Percentiles rank a stretch among this genome's conserved stretches.
These are phyloP conservation scores for Drosophila neocordata DNA, from an alignment of 1,140 invertebrate genomes.

Conservation along the genomic window DNA sequence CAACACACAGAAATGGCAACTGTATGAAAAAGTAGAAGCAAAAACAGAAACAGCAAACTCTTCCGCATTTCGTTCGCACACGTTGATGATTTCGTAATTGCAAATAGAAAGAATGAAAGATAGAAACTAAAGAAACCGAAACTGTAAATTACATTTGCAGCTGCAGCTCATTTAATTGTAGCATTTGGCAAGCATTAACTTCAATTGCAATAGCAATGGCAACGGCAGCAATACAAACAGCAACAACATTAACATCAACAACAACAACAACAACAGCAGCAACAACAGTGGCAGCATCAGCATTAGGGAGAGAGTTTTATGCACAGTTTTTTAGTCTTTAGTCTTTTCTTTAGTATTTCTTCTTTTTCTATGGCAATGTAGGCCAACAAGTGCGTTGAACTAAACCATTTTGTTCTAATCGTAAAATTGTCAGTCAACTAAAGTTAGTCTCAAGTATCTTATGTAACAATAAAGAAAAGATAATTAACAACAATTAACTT, in stretches of 20 bases:
- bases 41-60: conserved; percentile 22
- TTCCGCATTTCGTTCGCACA: conserved; percentile 54
- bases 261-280: conserved; percentile 15
- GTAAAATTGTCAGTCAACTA: conserved; percentile 26
- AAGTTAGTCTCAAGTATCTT: conserved; percentile 25
- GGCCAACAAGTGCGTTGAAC: conserved; percentile 81
- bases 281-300: conserved; percentile 24
- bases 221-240: neutral
- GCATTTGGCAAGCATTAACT: conserved; percentile 21
- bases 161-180: conserved; percentile 21
- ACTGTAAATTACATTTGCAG: conserved; percentile 11
- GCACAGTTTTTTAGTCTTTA: conserved; percentile 25
- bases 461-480: neutral
- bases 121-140: conserved; percentile 4
- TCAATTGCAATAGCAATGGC: too few relatives aligned
- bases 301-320: conserved; percentile 36
- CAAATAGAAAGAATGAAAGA: conserved; percentile 22
- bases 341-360: neutral
- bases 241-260: conserved; percentile 8
- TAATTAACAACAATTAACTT: too few relatives aligned
- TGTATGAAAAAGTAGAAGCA: neutral
- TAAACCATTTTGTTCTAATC: conserved; percentile 41
- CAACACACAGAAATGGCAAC: neutral
- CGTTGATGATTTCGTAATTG: conserved; percentile 66
- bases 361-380: conserved; percentile 52